These are phyloP conservation scores for Neolamprologus sp. DNA, from an alignment of 2,113 vertebrate species.

Conservation along the genomic window DNA sequence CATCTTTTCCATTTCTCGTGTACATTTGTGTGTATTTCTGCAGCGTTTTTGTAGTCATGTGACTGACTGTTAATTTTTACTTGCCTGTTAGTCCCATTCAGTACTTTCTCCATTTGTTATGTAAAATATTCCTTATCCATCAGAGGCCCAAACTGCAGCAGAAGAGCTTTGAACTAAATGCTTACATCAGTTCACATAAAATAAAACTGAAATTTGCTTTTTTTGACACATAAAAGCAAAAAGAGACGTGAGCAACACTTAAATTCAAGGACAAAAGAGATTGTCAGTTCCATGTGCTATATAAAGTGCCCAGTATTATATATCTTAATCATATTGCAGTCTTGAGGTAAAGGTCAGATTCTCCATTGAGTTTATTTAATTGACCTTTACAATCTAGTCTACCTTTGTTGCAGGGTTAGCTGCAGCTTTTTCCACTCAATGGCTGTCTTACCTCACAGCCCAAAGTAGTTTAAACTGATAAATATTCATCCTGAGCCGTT, in stretches of 20 bases:
- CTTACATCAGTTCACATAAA: not conserved
- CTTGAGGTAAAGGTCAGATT: not conserved
- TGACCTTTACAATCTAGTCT: not conserved
- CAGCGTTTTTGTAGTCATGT: not conserved
- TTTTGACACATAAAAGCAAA: not conserved
- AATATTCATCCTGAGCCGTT: not conserved
- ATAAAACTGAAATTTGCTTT: not conserved
- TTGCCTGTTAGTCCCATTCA: not conserved
- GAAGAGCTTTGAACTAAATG: not conserved
- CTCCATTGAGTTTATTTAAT: not conserved
- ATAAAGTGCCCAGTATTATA: not conserved
- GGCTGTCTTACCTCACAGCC: not conserved
- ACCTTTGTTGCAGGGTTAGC: not conserved
- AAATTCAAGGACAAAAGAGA: not conserved
- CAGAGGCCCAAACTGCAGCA: not conserved
- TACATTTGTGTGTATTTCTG: not conserved
- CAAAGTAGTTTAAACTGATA: not conserved
- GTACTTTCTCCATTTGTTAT: not conserved
- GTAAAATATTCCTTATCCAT: not conserved
- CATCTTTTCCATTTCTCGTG: not conserved
- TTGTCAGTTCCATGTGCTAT: not conserved
- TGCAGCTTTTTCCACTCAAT: not conserved
- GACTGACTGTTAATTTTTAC: not conserved
- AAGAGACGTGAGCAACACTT: not conserved
- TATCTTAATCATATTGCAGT: not conserved